Conservation (phyloP, 35 echinoderm and acorn worm species). For the Apostichopus californicus region DNA sequence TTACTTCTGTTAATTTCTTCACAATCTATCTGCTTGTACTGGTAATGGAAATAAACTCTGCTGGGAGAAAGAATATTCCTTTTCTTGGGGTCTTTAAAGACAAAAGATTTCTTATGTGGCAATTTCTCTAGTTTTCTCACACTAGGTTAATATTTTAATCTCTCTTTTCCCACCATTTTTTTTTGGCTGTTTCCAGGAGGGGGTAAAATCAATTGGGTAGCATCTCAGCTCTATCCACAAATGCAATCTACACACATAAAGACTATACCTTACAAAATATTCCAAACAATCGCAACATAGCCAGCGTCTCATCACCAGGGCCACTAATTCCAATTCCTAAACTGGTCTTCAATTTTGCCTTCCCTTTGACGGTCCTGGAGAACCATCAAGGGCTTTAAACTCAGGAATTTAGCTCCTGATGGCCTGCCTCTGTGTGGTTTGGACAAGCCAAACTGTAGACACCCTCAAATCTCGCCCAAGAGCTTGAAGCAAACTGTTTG, state of each 20-base stretch:
- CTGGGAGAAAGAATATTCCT: too few species aligned
- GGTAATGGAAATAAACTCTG: too few species aligned
- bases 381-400: constrained; percentile 11
- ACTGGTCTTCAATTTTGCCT: constrained; percentile 37
- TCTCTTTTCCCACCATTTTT: too few species aligned
- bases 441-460: not conserved
- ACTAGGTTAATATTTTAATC: too few species aligned
- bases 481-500: not conserved
- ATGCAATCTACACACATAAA: constrained; percentile 22
- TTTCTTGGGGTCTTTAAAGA: too few species aligned
- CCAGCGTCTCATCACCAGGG: constrained; percentile 38
- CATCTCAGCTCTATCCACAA: not conserved
- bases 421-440: not conserved
- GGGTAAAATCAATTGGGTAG: too few species aligned
- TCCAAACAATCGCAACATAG: constrained; percentile 38
- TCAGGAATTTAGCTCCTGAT: constrained; percentile 7
- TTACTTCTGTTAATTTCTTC: too few species aligned
- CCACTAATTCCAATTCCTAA: not conserved
- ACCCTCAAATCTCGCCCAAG: not conserved
- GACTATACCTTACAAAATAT: constrained; percentile 39
- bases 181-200: too few species aligned
- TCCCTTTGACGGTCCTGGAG: constrained; percentile 14
- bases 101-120: too few species aligned
- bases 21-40: too few species aligned
- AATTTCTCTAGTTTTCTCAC: too few species aligned